phyloP scores from a whole-genome alignment of 2,888 invertebrate genomes.

The Antitype chi region DNA sequence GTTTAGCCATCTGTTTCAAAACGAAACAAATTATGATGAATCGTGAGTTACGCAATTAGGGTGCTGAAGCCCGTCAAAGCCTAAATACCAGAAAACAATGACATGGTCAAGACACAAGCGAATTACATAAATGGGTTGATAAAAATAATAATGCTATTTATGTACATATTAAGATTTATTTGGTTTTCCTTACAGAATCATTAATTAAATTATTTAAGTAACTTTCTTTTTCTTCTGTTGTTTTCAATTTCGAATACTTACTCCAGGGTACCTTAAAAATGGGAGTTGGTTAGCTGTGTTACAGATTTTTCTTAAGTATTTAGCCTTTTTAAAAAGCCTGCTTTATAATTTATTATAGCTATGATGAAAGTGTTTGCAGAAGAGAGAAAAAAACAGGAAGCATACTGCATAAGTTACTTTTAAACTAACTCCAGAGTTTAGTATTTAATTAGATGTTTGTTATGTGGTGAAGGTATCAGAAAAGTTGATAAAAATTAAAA shows the following conservation, averaged over 20 bases:
- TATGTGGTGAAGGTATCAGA: background rate
- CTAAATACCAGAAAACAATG: background rate
- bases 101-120: background rate
- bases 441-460: background rate
- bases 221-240: slow-evolving; percentile 75
- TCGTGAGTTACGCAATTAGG: no score
- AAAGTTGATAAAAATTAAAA: background rate
- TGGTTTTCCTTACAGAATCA: slow-evolving; percentile 67
- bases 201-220: slow-evolving; percentile 79
- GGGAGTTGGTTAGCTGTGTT: slow-evolving; percentile 5
- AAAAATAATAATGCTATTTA: slow-evolving; percentile 20
- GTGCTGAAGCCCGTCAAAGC: background rate
- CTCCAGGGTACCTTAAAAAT: slow-evolving; percentile 88
- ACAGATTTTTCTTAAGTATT: background rate
- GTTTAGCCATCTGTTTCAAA: no score
- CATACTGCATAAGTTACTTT: background rate
- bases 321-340: background rate
- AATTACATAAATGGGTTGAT: background rate
- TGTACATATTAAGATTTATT: slow-evolving; percentile 55
- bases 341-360: background rate
- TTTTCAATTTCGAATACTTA: slow-evolving; percentile 81
- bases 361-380: background rate
- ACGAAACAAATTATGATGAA: no score
- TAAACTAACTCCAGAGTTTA: background rate
- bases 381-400: background rate